These are phyloP conservation scores for Melanophora roralis DNA, from an alignment of 2,888 invertebrate genomes.

Conservation along the genomic window DNA sequence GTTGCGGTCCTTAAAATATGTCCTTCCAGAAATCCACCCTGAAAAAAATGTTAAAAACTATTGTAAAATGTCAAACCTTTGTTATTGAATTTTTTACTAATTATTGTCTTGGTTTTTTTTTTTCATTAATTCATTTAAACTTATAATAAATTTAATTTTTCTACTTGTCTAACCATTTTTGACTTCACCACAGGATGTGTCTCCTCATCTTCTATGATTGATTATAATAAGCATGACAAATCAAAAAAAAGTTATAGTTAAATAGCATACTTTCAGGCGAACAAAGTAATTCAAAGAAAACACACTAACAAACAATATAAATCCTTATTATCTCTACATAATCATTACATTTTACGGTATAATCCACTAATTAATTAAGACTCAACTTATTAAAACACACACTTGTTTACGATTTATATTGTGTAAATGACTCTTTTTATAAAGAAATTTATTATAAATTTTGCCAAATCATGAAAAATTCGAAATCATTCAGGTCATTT, in stretches of 20 bases:
- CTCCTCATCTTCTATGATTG: slow-evolving; percentile 41
- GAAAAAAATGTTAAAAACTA: too few relatives aligned
- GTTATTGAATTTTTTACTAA: too few relatives aligned
- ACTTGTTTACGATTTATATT: slow-evolving; percentile 32
- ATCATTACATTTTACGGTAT: slow-evolving; percentile 7
- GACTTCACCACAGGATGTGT: too few relatives aligned
- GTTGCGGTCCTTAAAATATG: too few relatives aligned
- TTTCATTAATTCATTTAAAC: too few relatives aligned
- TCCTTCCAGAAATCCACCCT: too few relatives aligned
- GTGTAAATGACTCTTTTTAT: neutral
- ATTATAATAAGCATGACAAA: slow-evolving; percentile 52
- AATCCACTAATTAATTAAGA: slow-evolving; percentile 57
- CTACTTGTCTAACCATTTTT: too few relatives aligned
- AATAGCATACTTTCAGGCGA: slow-evolving; percentile 55
- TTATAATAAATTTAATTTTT: too few relatives aligned
- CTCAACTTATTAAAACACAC: slow-evolving; percentile 27
- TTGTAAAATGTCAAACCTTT: too few relatives aligned
- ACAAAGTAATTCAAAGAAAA: slow-evolving; percentile 8
- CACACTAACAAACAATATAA: neutral
- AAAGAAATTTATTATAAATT: neutral
- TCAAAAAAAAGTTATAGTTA: slow-evolving; percentile 20
- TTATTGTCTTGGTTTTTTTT: too few relatives aligned
- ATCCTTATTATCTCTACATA: slow-evolving; percentile 19
- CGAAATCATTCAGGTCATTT: slow-evolving; percentile 41
- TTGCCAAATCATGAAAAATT: slow-evolving; percentile 54